These are phyloP conservation scores for Heliconius charithonia DNA, from an alignment of 2,888 invertebrate genomes.

Conservation along the genomic window DNA sequence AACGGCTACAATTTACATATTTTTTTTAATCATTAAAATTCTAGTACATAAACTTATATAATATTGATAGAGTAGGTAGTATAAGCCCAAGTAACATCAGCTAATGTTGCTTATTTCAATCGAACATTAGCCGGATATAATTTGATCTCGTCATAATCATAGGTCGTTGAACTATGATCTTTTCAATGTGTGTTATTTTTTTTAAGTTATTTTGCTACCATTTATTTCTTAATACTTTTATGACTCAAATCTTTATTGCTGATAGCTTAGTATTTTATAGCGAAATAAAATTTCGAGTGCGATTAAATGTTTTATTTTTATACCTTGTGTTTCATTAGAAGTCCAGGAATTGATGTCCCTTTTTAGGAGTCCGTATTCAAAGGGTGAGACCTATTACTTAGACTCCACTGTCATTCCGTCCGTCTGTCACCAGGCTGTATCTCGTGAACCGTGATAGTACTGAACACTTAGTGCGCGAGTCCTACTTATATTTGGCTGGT, in stretches of 20 bases:
- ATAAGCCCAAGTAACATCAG: slow-evolving; percentile 6
- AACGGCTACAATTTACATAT: too few relatives aligned
- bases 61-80: background rate
- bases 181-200: slow-evolving; percentile 27
- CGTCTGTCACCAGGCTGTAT: too few relatives aligned
- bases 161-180: slow-evolving; percentile 36
- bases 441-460: too few relatives aligned
- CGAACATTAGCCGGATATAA: slow-evolving; percentile 42
- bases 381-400: too few relatives aligned
- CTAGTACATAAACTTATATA: too few relatives aligned
- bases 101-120: slow-evolving; percentile 10
- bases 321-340: background rate
- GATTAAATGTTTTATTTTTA: background rate
- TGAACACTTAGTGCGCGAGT: too few relatives aligned
- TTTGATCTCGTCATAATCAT: slow-evolving; percentile 40
- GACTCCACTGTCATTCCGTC: too few relatives aligned
- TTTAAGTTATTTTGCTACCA: slow-evolving; percentile 12
- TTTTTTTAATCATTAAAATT: too few relatives aligned
- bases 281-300: slow-evolving; percentile 7
- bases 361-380: background rate
- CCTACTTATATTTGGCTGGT: too few relatives aligned
- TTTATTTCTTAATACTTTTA: slow-evolving; percentile 19
- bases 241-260: slow-evolving; percentile 21
- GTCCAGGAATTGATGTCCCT: background rate
- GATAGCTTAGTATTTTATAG: slow-evolving; percentile 18